Evolutionary conservation across 2,797 vertebrate genomes (phyloP).

Genomic region (Tadarida brasiliensis): DNA sequence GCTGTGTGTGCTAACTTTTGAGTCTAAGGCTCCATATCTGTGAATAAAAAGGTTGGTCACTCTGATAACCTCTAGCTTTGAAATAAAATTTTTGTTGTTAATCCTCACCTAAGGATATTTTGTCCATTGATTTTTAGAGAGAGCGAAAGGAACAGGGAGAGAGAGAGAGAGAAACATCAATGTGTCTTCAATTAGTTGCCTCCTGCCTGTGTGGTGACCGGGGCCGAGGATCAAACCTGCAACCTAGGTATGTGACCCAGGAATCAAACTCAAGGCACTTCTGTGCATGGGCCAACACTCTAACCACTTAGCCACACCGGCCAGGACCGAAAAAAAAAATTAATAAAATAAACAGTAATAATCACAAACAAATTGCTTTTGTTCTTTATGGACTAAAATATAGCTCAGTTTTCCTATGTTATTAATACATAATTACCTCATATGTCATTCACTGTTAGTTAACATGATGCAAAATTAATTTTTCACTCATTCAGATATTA

Average conservation of each 20-base stretch:
- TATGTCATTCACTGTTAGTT: not conserved
- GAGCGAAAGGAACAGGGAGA: too few relatives aligned
- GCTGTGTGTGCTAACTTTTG: not conserved
- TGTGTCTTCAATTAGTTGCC: too few relatives aligned
- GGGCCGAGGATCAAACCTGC: too few relatives aligned
- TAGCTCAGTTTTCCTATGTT: not conserved
- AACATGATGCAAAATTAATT: not conserved
- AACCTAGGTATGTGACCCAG: too few relatives aligned
- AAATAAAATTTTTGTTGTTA: not conserved
- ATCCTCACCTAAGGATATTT: too few relatives aligned
- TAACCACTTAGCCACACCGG: too few relatives aligned
- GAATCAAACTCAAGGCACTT: too few relatives aligned
- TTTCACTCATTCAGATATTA: conserved; percentile 8
- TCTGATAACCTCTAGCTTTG: not conserved
- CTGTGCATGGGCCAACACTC: too few relatives aligned
- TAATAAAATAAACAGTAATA: not conserved
- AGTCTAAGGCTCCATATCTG: not conserved
- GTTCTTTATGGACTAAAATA: not conserved
- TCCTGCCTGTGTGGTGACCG: too few relatives aligned
- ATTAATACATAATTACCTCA: not conserved
- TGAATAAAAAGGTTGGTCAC: not conserved
- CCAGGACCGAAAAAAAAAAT: too few relatives aligned
- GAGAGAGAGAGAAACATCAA: too few relatives aligned
- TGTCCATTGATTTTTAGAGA: too few relatives aligned
- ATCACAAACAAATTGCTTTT: not conserved